Evolutionary conservation across 2,888 invertebrate species (phyloP), one percentile per base, ranked within the genome.

Genomic region (Tipula vernalis): DNA sequence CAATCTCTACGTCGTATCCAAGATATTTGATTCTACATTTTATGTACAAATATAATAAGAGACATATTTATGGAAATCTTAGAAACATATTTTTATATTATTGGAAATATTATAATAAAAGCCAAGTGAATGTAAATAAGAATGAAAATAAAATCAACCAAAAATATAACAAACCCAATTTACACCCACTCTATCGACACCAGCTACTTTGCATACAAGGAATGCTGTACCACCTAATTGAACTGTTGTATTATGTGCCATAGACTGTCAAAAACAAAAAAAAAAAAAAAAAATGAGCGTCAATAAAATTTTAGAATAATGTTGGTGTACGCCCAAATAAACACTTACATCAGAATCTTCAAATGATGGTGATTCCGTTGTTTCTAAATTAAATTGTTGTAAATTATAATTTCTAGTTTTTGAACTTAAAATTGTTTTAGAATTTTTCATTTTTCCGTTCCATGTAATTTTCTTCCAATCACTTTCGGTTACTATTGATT

Each of bases 1-100:
- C 97, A 97, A 93, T 98, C 98, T 90, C 97, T 94, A 88, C 96
- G 94, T 86, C 98, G 94, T 89, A 98, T 96, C 98, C 98, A 98
- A 87, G 97, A 97, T 90, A 97, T 96, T 96, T 97, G 94, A 93
- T 95, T 92, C 90, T 93, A 84, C 10, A 83, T 36, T 36, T 28
- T 28, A 28, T 28, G 28, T 39, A 39, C 3, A 39, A 6, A 39
- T 0, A 39, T 39, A 6, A 39, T 39, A 39, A 84, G 2, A 84
- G n/a, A 84, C n/a, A n/a, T 15, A 5, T 83, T 36, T 83, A 36
- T 84, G 84, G 39, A 83, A 36, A 83, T 36, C 10, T 39, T n/a
- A 39, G 15, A 39, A n/a, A 41, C n/a, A 39, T 83, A 36, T 83
- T 83, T 10, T 12, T 83, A 39, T 83, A 36, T 83, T 83, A 36